A percentile compares a stretch with the other conserved stretches of the same genome.
Evolutionary conservation across 2,113 vertebrate species (phyloP).

Genomic region (Silurus meridionalis): DNA sequence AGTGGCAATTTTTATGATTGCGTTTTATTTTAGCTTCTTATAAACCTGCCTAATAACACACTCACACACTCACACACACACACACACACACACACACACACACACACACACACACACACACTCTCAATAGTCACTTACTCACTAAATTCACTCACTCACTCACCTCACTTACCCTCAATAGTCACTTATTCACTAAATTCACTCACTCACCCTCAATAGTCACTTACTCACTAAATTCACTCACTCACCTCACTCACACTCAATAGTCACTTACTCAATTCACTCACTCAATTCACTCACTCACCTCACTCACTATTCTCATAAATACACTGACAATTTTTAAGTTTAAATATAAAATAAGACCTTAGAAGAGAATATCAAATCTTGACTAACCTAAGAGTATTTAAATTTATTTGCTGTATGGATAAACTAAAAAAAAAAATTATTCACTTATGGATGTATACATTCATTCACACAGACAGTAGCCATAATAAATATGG

Average conservation of each 20-base stretch:
- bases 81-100: not conserved
- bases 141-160: too few relatives aligned
- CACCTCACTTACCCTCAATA: too few relatives aligned
- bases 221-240: not conserved
- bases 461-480: not conserved
- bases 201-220: too few relatives aligned
- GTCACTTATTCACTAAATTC: too few relatives aligned
- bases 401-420: not conserved
- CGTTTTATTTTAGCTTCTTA: not conserved
- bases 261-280: not conserved
- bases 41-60: not conserved
- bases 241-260: not conserved
- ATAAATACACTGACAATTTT: too few relatives aligned
- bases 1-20: not conserved
- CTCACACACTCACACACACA: not conserved
- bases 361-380: not conserved
- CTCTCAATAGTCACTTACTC: too few relatives aligned
- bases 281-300: not conserved
- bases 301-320: not conserved
- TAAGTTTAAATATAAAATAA: not conserved
- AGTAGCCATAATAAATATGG: not conserved
- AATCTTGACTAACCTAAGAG: not conserved
- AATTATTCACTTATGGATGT: not conserved
- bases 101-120: not conserved
- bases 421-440: not conserved